These are phyloP conservation scores for Euschistus heros DNA, from an alignment of 1,140 invertebrate genomes.

Conservation along the genomic window DNA sequence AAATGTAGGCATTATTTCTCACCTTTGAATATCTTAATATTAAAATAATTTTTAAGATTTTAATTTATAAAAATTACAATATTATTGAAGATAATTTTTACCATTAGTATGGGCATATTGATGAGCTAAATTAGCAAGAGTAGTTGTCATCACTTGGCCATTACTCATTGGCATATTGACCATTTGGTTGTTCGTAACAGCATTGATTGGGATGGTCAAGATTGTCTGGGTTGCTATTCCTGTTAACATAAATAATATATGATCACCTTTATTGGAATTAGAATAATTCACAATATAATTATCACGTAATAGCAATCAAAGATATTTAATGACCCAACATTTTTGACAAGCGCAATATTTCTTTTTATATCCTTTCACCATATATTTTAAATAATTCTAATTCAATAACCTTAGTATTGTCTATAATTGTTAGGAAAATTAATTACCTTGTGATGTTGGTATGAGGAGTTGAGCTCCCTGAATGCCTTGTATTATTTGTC, in stretches of 20 bases:
- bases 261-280: neutral
- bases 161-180: slow-evolving; percentile 67
- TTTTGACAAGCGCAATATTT: too few species aligned
- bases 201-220: slow-evolving; percentile 80
- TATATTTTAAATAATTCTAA: too few species aligned
- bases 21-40: too few species aligned
- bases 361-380: too few species aligned
- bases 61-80: too few species aligned
- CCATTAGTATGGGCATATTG: slow-evolving; percentile 22
- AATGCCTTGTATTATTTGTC: slow-evolving; percentile 80
- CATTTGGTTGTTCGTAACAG: slow-evolving; percentile 68
- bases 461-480: slow-evolving; percentile 87
- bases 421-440: too few species aligned
- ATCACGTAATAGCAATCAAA: neutral
- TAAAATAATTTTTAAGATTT: too few species aligned
- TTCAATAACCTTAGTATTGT: too few species aligned
- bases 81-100: neutral
- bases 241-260: slow-evolving; percentile 34
- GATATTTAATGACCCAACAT: too few species aligned
- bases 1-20: too few species aligned
- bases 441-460: slow-evolving; percentile 81
- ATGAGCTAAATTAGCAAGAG: slow-evolving; percentile 54
- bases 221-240: slow-evolving; percentile 88
- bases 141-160: slow-evolving; percentile 74
- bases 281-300: neutral